Percentiles rank a stretch among this genome's conserved stretches.
Evolutionary conservation across 2,113 vertebrate genomes (phyloP).

Genomic region (Bujurquina vittata): DNA sequence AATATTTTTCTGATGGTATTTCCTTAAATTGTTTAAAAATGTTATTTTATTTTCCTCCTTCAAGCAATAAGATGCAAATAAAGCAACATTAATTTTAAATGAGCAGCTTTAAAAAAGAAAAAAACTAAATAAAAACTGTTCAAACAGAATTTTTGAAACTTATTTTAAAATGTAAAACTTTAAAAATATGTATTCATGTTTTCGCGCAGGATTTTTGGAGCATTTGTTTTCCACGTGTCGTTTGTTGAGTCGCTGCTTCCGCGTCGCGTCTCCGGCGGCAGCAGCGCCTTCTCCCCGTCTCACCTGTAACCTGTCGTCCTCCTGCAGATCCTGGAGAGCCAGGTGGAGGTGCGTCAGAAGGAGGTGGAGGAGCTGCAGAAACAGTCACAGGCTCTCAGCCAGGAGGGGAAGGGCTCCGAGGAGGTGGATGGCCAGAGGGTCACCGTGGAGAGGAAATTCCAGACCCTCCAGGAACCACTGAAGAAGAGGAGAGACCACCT

Average conservation of each 20-base stretch:
- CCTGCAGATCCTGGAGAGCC: constrained; percentile 90
- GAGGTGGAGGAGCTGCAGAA: constrained; percentile 88
- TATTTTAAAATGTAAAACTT: too few relatives aligned
- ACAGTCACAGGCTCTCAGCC: constrained; percentile 86
- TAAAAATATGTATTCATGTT: not conserved
- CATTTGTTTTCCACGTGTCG: too few relatives aligned
- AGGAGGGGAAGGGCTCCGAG: constrained; percentile 93
- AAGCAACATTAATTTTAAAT: too few relatives aligned
- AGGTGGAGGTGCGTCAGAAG: constrained; percentile 95
- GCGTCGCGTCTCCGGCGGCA: too few relatives aligned
- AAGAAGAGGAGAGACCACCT: constrained; percentile 89
- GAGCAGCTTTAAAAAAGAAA: too few relatives aligned
- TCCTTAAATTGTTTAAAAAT: not conserved
- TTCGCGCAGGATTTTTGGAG: too few relatives aligned
- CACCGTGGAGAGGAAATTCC: constrained; percentile 91
- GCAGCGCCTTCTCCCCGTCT: too few relatives aligned
- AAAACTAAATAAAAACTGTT: not conserved
- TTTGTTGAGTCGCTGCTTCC: not conserved
- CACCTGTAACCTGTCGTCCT: not conserved
- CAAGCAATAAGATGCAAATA: not conserved
- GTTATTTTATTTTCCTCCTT: not conserved
- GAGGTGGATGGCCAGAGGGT: constrained; percentile 93
- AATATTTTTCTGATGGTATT: not conserved
- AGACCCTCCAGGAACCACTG: constrained; percentile 87
- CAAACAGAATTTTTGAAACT: not conserved